Conservation (phyloP, 2,888 invertebrate species). For the Odontomyia ornata region DNA sequence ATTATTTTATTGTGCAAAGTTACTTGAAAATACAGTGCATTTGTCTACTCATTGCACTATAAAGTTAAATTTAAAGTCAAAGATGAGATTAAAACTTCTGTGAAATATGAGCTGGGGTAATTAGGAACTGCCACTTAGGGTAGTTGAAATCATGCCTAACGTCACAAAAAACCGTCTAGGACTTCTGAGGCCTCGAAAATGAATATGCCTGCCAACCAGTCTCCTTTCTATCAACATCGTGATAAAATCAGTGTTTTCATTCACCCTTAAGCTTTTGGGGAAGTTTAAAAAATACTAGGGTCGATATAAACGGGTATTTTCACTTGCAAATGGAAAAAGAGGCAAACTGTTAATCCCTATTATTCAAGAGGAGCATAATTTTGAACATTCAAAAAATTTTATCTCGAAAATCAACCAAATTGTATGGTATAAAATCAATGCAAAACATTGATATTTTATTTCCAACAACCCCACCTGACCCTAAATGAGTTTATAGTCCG, state of each 20-base stretch:
- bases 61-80: constrained; percentile 17
- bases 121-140: constrained; percentile 11
- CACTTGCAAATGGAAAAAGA: not conserved
- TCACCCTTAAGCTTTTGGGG: not conserved
- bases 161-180: not conserved
- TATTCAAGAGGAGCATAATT: not conserved
- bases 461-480: not conserved
- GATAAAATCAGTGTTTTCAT: not conserved
- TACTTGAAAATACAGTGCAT: not conserved
- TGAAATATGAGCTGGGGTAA: constrained; percentile 11
- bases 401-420: constrained; percentile 2
- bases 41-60: not conserved
- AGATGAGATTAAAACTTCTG: not conserved
- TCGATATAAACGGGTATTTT: not conserved
- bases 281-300: not conserved
- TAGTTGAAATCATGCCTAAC: constrained; percentile 3
- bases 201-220: not conserved
- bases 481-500: no score
- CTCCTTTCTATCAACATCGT: not conserved
- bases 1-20: not conserved
- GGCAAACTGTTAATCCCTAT: not conserved
- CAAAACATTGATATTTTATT: not conserved
- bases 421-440: not conserved
- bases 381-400: not conserved
- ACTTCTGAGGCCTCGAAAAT: not conserved